Conservation (phyloP, 2,888 invertebrate species). For the Thysanoteuthis rhombus region DNA sequence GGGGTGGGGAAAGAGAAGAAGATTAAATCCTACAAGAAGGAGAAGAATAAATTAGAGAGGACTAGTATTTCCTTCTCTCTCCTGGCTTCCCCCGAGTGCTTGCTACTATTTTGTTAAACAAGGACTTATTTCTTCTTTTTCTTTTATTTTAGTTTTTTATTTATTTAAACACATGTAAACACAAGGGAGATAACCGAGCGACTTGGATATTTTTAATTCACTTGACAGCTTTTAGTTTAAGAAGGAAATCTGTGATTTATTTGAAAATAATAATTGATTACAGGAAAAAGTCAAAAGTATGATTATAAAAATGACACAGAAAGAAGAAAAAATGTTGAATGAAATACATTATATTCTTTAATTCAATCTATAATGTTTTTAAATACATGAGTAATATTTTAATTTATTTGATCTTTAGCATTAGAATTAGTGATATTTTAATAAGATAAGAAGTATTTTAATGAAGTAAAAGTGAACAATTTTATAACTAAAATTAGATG, state of each 20-base stretch:
- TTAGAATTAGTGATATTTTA: too few species aligned
- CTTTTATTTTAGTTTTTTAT: background rate
- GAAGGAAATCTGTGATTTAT: background rate
- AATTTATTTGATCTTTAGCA: too few species aligned
- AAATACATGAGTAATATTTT: too few species aligned
- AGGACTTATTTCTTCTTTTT: background rate
- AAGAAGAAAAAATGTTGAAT: too few species aligned
- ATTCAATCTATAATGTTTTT: too few species aligned
- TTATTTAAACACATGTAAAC: background rate
- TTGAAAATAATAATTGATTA: background rate
- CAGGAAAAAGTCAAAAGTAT: too few species aligned
- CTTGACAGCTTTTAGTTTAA: background rate
- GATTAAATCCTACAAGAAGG: background rate
- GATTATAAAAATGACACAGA: too few species aligned
- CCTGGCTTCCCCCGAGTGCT: background rate
- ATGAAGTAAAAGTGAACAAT: too few species aligned
- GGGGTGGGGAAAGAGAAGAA: background rate
- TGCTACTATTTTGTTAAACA: slow-evolving; percentile 12
- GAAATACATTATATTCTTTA: too few species aligned
- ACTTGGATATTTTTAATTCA: background rate
- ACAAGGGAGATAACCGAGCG: background rate
- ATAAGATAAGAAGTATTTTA: too few species aligned
- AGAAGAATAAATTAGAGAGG: background rate
- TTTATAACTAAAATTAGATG: too few species aligned
- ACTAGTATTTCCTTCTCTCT: background rate